Base-by-base conservation (phyloP, 2,888 invertebrate genomes). In the Omphaloscelis lunosa region DNA sequence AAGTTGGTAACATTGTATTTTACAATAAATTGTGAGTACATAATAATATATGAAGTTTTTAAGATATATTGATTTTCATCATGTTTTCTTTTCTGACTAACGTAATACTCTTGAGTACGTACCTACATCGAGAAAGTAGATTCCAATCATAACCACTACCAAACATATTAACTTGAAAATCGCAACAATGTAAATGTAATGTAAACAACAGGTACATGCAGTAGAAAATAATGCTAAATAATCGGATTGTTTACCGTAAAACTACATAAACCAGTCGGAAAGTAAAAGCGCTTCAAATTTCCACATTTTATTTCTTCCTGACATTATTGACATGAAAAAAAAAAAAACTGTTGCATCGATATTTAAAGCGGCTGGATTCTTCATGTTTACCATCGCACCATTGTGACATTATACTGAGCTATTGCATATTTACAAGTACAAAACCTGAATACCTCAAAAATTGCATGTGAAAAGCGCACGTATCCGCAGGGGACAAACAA, bases 391-490 rank as follows among this genome's bases (percentile, higher is more conserved):
- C 34, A 3, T 41, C n/a, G 41, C 62, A 65, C 53, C 59, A 56
- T 45, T 67, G 56, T 82, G 58, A 82, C 72, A 85, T 85, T 84
- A 83, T 63, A 67, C 70, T 78, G 77, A 74, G 72, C 85, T 75
- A 62, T 51, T 63, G 51, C 82, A 85, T 85, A 72, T 84, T 84
- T 85, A 73, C 82, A 72, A 78, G 72, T 82, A 71, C 83, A 75
- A 82, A 78, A 85, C 85, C 78, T 79, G 75, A 70, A 83, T 79
- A 81, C 48, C 70, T 79, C 72, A 80, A 80, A 84, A 85, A 80
- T 74, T 74, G 69, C 72, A 84, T 66, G 72, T 71, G 68, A 83
- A 77, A 79, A 83, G 85, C 82, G 72, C 84, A 71, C 48, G 85
- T 78, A 68, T 27, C 85, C 85, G 63, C 79, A 45, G 85, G 84